Evolutionary conservation across 2,797 vertebrate species (phyloP), one percentile per base, ranked within the genome.

Genomic region (Phalloptychus januarius): DNA sequence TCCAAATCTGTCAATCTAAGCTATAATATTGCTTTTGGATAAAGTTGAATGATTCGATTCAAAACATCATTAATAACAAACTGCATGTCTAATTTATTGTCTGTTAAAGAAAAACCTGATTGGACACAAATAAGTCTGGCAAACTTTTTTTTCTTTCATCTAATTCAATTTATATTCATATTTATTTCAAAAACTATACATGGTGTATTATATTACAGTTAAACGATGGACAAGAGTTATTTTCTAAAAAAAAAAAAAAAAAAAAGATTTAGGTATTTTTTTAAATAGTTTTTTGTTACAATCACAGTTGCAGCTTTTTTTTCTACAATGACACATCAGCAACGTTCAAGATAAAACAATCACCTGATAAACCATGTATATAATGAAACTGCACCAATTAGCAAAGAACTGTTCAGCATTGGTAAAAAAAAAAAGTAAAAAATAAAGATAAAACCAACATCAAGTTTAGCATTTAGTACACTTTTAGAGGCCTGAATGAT

Each of bases 91-190:
- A 0, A 79, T 92, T 93, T 92, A 92, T 90, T 92, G 72, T 88
- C 79, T 75, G 50, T 83, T 78, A 72, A 50, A 87, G 56, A 65
- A 84, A 56, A 83, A 81, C 67, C 79, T 81, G 80, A 91, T 91
- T 92, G 91, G 89, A 88, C 90, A 94, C 83, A 88, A 28, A 58
- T 82, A 85, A 93, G 88, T 91, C 86, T 83, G 87, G 80, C 12
- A 75, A 87, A 77, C 1, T 25, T 58, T 75, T 33, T 18, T 18
- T 74, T 28, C 31, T 71, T 71, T 48, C 44, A 84, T 12, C 63
- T 76, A 69, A 25, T 71, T 73, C 38, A 44, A 50, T 36, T 58
- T 78, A 40, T 40, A 40, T 40, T 23, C 31, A 56, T n/a, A 48
- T 72, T 48, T 79, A 38, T 79, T 46, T 40, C 36, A 45, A 67